Evolutionary conservation across 2,797 vertebrate species (phyloP).

Genomic region (Ceryle rudis): DNA sequence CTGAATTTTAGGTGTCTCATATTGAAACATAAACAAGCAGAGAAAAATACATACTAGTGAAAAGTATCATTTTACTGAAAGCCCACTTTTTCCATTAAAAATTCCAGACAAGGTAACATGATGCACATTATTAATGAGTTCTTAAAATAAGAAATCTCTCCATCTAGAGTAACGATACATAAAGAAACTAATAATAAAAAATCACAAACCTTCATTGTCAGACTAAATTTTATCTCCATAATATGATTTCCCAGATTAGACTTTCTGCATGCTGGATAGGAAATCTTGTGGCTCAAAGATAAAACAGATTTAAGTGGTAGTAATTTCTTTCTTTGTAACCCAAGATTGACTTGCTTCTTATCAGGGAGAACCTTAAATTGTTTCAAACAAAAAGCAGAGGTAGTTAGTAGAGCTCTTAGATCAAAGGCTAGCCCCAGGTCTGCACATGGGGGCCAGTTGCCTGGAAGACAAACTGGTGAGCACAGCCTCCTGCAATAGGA

Average conservation of each 20-base stretch:
- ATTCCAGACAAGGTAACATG: conserved; percentile 29
- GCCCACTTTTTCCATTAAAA: conserved; percentile 28
- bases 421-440: conserved; percentile 62
- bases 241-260: conserved; percentile 51
- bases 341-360: conserved; percentile 67
- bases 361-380: conserved; percentile 60
- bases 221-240: conserved; percentile 27
- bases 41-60: background rate
- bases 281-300: conserved; percentile 60
- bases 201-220: conserved; percentile 24
- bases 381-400: conserved; percentile 62
- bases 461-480: background rate
- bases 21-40: conserved; percentile 14
- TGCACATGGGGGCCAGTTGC: conserved; percentile 30
- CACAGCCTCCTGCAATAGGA: background rate
- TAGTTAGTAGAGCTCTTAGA: conserved; percentile 52
- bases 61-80: conserved; percentile 38
- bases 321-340: conserved; percentile 63
- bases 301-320: conserved; percentile 52
- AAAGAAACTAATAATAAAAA: conserved; percentile 43
- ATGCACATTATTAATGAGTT: background rate
- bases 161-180: conserved; percentile 23
- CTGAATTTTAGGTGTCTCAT: conserved; percentile 27
- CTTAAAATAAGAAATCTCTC: conserved; percentile 39
- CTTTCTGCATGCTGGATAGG: conserved; percentile 26